Conservation (phyloP, 2,888 invertebrate genomes). For the Torymus auratus region DNA sequence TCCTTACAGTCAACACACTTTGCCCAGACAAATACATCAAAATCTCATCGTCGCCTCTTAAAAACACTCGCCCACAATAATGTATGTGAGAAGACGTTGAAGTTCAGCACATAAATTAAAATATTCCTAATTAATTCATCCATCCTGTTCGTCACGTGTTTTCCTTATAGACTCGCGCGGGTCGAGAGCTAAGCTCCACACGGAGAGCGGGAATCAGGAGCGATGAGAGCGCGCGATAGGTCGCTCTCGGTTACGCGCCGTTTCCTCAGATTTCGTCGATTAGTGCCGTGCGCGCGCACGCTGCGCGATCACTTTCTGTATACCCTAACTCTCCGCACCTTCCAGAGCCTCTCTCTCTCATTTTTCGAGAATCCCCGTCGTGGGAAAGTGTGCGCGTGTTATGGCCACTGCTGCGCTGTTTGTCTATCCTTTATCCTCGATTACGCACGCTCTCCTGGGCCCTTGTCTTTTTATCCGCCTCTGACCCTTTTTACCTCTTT, state of each 20-base stretch:
- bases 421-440: conserved; percentile 41
- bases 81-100: no score
- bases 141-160: conserved; percentile 11
- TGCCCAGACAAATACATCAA: no score
- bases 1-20: neutral
- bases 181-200: no score
- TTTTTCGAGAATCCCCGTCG: conserved; percentile 24
- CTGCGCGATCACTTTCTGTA: conserved; percentile 30
- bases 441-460: conserved; percentile 20
- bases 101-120: neutral
- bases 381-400: conserved; percentile 23
- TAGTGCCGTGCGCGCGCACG: conserved; percentile 60
- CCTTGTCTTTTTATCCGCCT: conserved; percentile 8
- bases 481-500: conserved; percentile 4
- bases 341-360: neutral
- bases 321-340: no score
- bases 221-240: conserved; percentile 59
- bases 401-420: conserved; percentile 14
- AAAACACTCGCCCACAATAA: no score
- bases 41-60: no score
- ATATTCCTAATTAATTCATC: conserved; percentile 23
- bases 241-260: conserved; percentile 34
- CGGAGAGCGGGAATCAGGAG: conserved; percentile 51
- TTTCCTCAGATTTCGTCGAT: conserved; percentile 68
- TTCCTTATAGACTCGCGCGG: neutral